A percentile compares a stretch with the other conserved stretches of the same genome.
Evolutionary conservation across 2,888 invertebrate genomes (phyloP).

Genomic region (Papilio protenor): DNA sequence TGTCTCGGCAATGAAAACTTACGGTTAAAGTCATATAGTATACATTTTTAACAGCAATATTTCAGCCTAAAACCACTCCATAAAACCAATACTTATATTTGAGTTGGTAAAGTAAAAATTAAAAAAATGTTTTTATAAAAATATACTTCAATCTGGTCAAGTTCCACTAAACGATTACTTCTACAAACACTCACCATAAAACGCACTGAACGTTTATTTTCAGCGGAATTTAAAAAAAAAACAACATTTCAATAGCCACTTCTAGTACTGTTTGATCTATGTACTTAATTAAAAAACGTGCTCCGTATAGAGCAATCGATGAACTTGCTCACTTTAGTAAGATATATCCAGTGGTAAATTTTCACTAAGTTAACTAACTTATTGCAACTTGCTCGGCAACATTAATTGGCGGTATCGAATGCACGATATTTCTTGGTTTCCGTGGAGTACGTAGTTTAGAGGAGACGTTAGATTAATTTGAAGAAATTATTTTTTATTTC

Average conservation of each 20-base stretch:
- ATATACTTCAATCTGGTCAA: background rate
- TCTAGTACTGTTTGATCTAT: constrained; percentile 8
- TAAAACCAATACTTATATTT: background rate
- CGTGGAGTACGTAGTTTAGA: too few species aligned
- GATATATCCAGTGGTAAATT: constrained; percentile 20
- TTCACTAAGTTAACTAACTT: constrained; percentile 10
- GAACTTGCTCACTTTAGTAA: background rate
- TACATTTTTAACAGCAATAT: background rate
- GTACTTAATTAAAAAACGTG: constrained; percentile 4
- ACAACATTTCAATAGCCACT: background rate
- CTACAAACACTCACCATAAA: background rate
- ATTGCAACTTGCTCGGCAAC: constrained; percentile 12
- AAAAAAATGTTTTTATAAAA: background rate
- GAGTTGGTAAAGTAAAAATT: background rate
- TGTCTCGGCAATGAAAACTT: background rate
- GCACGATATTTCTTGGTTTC: constrained; percentile 16
- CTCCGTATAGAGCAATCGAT: background rate
- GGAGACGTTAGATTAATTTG: too few species aligned
- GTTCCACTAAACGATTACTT: constrained; percentile 8
- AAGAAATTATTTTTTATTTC: too few species aligned
- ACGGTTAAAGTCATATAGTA: background rate
- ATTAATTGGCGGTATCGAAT: constrained; percentile 23
- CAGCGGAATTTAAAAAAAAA: background rate
- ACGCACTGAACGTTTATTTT: background rate
- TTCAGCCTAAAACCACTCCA: background rate